Base-by-base conservation (phyloP, 2,797 vertebrate species). In the Chelmon rostratus region DNA sequence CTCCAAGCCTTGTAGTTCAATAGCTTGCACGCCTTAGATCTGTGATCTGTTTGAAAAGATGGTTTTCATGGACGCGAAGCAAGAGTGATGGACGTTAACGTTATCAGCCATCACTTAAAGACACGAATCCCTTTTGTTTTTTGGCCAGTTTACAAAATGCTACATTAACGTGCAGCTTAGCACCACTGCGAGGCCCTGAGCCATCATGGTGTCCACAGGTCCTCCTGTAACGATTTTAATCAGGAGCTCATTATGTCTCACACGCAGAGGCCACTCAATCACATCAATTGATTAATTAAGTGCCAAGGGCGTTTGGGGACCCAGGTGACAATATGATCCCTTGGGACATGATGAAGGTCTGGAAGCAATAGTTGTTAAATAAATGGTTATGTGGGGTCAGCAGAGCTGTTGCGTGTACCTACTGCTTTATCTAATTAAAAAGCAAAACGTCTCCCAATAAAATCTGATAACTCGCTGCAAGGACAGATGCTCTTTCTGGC, bases 271-370 rank as follows among this genome's bases (percentile, higher is more conserved):
- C 83, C 82, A 84, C 90, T 93, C 90, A 92, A 90, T 94, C 92
- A 91, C 83, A 87, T 86, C 86, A 83, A 93, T 91, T 92, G 91
- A 94, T 91, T 91, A 88, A 91, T 91, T 87, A 93, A 91, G 86
- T 88, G 73, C 86, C 89, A 88, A 91, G 91, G 89, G 84, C 79
- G 15, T 86, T 81, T 61, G 68, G 81, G 83, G 77, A 87, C 77
- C 77, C 68, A 63, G 83, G 87, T 86, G 88, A 90, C 89, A 79
- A 81, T 78, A 52, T 59, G 79, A 78, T 87, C 90, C 86, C 84
- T 2, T 46, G 69, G 82, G 86, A 87, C 56, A 56, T 8, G 8
- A n/a, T 44, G 18, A 74, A 77, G 72, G 73, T 84, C 80, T 12
- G 25, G 64, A 73, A 83, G 85, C 76, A 84, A 87, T 83, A 78